Evolutionary conservation across 2,113 vertebrate genomes (phyloP).

Genomic region (Anas platyrhynchos): DNA sequence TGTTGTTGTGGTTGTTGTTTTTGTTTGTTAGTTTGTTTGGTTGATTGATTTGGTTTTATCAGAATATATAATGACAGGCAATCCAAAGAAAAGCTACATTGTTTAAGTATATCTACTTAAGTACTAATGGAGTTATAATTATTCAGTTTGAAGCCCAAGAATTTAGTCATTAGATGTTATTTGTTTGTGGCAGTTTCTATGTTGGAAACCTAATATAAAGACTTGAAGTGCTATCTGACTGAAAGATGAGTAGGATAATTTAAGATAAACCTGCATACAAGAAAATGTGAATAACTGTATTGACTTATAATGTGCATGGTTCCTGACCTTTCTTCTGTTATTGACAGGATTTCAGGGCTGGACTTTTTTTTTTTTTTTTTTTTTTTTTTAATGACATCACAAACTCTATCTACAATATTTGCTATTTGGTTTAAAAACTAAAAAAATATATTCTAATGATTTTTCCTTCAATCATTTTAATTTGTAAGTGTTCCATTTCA

Average conservation of each 20-base stretch:
- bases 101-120: background rate
- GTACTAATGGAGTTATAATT: background rate
- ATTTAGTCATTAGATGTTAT: background rate
- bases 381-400: background rate
- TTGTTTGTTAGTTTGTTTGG: background rate
- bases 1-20: too few relatives aligned
- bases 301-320: background rate
- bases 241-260: background rate
- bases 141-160: background rate
- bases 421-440: background rate
- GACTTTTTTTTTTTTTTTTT: background rate
- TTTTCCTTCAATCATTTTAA: background rate
- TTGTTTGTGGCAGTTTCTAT: background rate
- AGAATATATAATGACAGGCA: background rate
- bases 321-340: background rate
- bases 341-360: slow-evolving; percentile 9
- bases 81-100: background rate
- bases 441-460: background rate
- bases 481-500: background rate
- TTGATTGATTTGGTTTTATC: background rate
- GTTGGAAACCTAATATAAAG: background rate
- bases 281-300: background rate
- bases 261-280: background rate
- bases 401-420: background rate
- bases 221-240: background rate